phyloP scores from a whole-genome alignment of 2,113 vertebrate genomes.

The Podilymbus podiceps region DNA sequence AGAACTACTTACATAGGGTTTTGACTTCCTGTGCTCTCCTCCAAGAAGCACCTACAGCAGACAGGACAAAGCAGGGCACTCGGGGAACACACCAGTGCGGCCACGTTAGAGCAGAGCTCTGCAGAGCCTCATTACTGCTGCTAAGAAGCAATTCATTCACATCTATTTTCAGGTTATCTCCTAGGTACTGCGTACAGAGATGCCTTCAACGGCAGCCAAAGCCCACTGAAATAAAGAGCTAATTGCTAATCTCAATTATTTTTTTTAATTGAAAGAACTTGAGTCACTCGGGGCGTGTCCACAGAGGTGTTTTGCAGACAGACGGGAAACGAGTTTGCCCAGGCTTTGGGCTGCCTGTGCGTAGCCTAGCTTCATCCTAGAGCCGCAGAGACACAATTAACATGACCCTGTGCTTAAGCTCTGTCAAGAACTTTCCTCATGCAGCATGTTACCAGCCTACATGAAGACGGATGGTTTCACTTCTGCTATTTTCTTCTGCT shows the following conservation, averaged over 20 bases:
- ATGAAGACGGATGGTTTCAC: not conserved
- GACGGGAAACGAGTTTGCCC: not conserved
- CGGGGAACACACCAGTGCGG: not conserved
- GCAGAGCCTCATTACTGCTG: not conserved
- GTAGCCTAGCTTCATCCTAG: not conserved
- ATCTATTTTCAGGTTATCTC: not conserved
- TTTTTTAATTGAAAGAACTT: constrained; percentile 7
- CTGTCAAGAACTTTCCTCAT: not conserved
- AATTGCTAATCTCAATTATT: not conserved
- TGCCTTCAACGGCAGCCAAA: not conserved
- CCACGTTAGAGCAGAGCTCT: not conserved
- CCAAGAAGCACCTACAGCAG: not conserved
- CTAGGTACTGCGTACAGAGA: not conserved
- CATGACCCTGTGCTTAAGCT: not conserved
- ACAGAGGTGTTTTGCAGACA: not conserved
- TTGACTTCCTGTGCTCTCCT: not conserved
- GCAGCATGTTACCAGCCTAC: not conserved
- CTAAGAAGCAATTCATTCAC: not conserved
- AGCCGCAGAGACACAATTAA: not conserved
- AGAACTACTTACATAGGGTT: not conserved
- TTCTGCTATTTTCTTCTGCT: not conserved
- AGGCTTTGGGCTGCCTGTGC: not conserved
- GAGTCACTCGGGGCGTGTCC: not conserved
- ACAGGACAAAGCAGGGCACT: not conserved
- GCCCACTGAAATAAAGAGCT: not conserved